Conservation (phyloP, 2,888 invertebrate species). For the Papilio protenor region DNA sequence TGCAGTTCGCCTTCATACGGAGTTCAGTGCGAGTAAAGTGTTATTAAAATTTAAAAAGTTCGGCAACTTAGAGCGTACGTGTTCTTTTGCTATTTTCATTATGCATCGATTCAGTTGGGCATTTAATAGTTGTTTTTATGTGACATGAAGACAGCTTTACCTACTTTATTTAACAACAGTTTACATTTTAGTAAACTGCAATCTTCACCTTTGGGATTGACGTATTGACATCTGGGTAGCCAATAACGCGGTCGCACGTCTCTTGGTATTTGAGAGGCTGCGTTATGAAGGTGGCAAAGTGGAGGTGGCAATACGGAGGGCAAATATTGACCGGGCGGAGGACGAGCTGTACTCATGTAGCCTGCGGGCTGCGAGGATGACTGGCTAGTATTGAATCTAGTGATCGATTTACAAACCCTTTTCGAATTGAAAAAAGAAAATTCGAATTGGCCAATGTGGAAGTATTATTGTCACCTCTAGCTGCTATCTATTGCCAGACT, state of each 20-base stretch:
- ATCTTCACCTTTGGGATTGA: neutral
- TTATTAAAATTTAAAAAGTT: conserved; percentile 1
- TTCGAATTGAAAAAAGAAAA: neutral
- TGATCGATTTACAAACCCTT: neutral
- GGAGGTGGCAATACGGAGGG: conserved; percentile 1
- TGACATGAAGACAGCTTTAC: neutral
- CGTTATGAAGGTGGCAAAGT: conserved; percentile 1
- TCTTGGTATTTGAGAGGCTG: conserved; percentile 14
- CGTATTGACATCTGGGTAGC: neutral
- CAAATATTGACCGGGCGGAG: conserved; percentile 30
- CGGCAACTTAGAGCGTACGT: neutral
- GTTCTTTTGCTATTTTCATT: neutral
- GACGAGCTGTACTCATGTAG: neutral
- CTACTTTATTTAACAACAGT: neutral
- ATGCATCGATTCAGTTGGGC: neutral
- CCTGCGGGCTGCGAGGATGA: neutral
- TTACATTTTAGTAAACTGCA: neutral
- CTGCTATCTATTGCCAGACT: no score
- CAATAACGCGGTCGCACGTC: neutral
- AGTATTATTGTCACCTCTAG: neutral
- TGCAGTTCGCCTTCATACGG: neutral
- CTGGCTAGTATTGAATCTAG: conserved; percentile 7
- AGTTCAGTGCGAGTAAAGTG: neutral
- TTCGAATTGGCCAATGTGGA: neutral
- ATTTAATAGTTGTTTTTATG: neutral